Conservation (phyloP, 2,888 invertebrate genomes). For the Xylota segnis region DNA sequence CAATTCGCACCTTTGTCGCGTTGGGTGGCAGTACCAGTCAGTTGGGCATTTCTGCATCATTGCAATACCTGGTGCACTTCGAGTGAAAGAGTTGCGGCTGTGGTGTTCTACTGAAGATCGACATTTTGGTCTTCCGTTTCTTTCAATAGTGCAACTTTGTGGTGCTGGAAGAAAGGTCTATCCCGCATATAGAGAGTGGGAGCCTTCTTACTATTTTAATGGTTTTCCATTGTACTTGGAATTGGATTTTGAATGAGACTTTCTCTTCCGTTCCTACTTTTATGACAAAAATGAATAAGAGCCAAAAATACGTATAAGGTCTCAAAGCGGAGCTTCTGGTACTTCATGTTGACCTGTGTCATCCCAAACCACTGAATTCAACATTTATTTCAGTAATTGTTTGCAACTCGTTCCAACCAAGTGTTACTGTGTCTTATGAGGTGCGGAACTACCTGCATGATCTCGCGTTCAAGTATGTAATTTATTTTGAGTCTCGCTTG, state of each 20-base stretch:
- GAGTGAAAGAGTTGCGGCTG: background rate
- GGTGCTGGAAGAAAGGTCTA: no score
- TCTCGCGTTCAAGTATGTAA: background rate
- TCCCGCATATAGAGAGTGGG: no score
- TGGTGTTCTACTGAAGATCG: background rate
- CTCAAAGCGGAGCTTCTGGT: no score
- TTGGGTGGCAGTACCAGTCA: background rate
- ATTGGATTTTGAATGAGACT: no score
- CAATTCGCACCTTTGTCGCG: constrained; percentile 19
- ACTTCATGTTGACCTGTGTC: no score
- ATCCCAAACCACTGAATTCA: background rate
- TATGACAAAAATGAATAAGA: no score
- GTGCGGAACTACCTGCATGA: background rate
- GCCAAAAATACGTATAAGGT: no score
- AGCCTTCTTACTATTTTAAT: no score
- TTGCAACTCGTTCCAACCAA: background rate
- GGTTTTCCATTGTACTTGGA: no score
- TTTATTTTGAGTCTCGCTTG: constrained; percentile 1
- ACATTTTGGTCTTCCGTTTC: no score
- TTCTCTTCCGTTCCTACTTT: no score
- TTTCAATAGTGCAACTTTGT: no score
- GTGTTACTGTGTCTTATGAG: background rate
- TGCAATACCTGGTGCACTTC: background rate
- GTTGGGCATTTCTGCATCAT: background rate
- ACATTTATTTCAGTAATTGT: background rate